Base-by-base conservation (phyloP, 2,888 invertebrate species). In the Elmis aenea region DNA sequence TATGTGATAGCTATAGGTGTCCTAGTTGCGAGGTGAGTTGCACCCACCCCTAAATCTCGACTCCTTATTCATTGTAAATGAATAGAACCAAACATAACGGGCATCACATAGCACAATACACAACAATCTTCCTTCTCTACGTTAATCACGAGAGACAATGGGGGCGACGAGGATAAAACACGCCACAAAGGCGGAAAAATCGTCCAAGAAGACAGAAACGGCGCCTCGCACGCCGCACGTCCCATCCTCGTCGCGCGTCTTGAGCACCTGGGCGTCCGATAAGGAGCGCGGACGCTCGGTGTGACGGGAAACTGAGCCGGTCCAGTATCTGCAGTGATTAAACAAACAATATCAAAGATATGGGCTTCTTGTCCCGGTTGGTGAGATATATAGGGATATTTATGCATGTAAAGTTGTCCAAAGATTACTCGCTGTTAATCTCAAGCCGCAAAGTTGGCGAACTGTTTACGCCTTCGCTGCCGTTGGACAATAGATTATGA, bases 391-490 rank as follows among this genome's bases (percentile, higher is more conserved):
- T 58, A 54, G 56, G 61, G 58, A 64, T 64, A 64, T 64, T 64
- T 64, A 64, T 64, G 61, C 54, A 62, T 62, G 61, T 62, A 62
- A 61, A 64, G 59, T 62, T 62, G 60, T 56, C 60, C 61, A 52
- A 61, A 62, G 63, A 63, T 63, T 63, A 63, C 59, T 57, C 58
- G 58, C 57, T 61, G 61, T 63, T 63, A 62, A 62, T 62, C 61
- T 63, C 54, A 52, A 60, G 60, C 58, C 61, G 54, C 60, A 58
- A 62, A 62, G 61, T 62, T 60, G 59, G 59, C 57, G 59, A 59
- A 59, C 59, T 59, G 57, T 57, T 57, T 58, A 58, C 58, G 57
- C 58, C 58, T 54, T 52, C 48, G 48, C 47, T 50, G 46, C 53
- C 46, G 52, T 41, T 52, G 50, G 57, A 62, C 62, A 62, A 62